Evolutionary conservation across 1,140 invertebrate genomes (phyloP), one percentile per base, ranked within the genome.

Genomic region (Neodiprion virginianus): DNA sequence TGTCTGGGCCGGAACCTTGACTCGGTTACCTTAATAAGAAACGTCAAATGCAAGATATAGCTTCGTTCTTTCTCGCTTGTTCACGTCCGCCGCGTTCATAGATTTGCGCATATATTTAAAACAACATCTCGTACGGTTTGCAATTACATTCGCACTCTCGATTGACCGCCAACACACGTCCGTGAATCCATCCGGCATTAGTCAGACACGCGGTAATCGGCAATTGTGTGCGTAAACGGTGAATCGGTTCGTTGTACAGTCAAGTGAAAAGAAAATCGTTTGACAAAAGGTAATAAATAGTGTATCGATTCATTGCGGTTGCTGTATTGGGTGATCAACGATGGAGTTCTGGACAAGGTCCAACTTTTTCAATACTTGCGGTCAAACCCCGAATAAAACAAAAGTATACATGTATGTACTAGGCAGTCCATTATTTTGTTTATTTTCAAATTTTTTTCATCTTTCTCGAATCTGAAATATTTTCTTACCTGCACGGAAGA

Each of bases 401-500:
- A 2, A 21, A 21, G 17, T 21, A 21, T 21, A 1, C 17, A 21
- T 21, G 17, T 21, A 21, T 21, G 17, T 21, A 21, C 17, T 21
- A 40, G 28, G 28, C 28, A 40, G 28, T 40, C 5, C 28, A 40
- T 40, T 40, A 40, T 40, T 40, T 5, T 40, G 5, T 3, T 40
- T 61, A 61, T 14, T 14, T 61, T 61, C 5, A 8, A 61, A 12
- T 14, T 61, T 14, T 21, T 61, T 61, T 61, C n/a, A 61, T 61
- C n/a, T 8, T 61, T 61, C 8, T 40, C 5, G 28, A 40, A 40
- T 40, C 5, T 40, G 28, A 40, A 40, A 40, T 5, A 5, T 40
- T 40, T 73, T 91, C 94, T 93, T 90, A 99, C 98, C 98, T 90
- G 98, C 98, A 88, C 96, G 93, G 93, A 99, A 99, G 84, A 99